Evolutionary conservation across 2,113 vertebrate species (phyloP).

Genomic region (Alaudala cheleensis): DNA sequence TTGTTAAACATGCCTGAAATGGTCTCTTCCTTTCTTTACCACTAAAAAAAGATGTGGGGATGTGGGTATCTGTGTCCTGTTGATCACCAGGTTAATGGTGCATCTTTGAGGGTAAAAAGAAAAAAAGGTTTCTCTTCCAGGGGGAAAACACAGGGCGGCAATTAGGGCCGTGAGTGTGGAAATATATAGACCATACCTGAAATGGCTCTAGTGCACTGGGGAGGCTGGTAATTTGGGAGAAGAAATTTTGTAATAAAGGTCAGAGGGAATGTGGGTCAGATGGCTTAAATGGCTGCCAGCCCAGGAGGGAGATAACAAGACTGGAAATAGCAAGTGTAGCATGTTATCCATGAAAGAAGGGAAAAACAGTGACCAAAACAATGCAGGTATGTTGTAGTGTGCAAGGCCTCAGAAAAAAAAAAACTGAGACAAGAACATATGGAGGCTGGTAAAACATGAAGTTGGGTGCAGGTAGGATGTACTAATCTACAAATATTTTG

Average conservation of each 20-base stretch:
- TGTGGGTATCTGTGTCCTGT: not conserved
- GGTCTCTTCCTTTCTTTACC: not conserved
- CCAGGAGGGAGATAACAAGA: not conserved
- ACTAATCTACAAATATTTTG: not conserved
- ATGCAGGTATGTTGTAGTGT: not conserved
- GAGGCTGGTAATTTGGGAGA: not conserved
- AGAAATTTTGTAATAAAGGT: not conserved
- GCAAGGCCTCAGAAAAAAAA: not conserved
- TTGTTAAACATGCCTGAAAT: not conserved
- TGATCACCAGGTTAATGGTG: not conserved
- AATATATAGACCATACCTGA: not conserved
- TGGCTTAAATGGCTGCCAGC: not conserved
- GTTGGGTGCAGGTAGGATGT: not conserved
- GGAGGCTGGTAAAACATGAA: not conserved
- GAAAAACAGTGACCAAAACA: fast-evolving
- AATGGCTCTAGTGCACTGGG: not conserved
- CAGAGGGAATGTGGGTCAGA: not conserved
- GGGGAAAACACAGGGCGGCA: not conserved
- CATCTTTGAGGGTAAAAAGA: not conserved
- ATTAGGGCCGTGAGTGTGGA: not conserved
- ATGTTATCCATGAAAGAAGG: not conserved
- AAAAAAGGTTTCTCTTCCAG: not conserved
- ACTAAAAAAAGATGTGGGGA: not conserved
- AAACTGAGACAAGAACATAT: not conserved
- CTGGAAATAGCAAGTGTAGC: not conserved